Percentiles rank a stretch among this genome's conserved stretches.
Evolutionary conservation across 2,797 vertebrate species (phyloP).

Genomic region (Rhabdophis nuchalis): DNA sequence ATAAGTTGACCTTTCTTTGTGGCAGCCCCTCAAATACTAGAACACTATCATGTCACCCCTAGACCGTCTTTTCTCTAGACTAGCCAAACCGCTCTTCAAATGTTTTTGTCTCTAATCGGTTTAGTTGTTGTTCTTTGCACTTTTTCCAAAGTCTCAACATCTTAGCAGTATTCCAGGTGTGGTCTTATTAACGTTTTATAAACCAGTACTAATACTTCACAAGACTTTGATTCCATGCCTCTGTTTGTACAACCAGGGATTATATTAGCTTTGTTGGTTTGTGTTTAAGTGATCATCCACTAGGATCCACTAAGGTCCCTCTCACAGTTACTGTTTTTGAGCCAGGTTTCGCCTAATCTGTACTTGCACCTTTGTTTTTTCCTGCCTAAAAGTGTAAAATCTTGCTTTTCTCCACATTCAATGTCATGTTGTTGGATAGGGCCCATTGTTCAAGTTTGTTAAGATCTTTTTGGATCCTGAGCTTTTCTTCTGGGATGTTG

Average conservation of each 20-base stretch:
- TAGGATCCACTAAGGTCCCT: not conserved
- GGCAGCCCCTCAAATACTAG: not conserved
- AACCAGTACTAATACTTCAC: not conserved
- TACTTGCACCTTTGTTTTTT: not conserved
- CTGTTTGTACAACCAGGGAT: no score
- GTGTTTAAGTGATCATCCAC: not conserved
- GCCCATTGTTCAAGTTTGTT: not conserved
- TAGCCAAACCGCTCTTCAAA: no score
- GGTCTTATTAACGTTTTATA: not conserved
- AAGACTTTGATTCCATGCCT: not conserved
- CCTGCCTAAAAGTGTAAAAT: not conserved
- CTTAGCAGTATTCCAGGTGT: not conserved
- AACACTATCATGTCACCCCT: not conserved
- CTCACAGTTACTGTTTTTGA: not conserved
- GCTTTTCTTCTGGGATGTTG: not conserved
- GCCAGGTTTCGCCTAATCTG: not conserved
- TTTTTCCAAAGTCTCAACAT: not conserved
- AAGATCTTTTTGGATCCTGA: not conserved
- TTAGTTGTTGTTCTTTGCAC: not conserved
- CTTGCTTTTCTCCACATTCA: not conserved
- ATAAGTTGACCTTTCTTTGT: not conserved
- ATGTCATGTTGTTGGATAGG: not conserved
- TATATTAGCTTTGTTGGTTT: not conserved
- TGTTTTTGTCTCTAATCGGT: not conserved
- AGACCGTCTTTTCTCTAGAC: not conserved